Base-by-base conservation (phyloP, 1,140 invertebrate genomes). In the Drosophila suzukii region DNA sequence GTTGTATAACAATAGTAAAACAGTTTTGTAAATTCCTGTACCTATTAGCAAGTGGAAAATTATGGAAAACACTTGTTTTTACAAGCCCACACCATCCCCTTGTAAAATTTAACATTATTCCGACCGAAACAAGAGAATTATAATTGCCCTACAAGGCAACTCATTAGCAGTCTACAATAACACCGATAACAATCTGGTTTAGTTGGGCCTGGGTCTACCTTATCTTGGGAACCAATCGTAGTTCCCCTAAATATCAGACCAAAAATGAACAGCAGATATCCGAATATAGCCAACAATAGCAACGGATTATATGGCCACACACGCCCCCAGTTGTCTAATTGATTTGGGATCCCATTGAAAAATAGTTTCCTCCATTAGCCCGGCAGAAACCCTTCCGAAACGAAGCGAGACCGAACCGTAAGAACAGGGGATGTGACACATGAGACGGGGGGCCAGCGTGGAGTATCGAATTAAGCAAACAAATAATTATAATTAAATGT, bases 401-500 rank as follows among this genome's bases (percentile, higher is more conserved):
- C 27, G 27, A 27, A 27, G 27, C 27, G 27, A 27, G 27, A 27
- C 27, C 20, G 34, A 51, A 17, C 10, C 24, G 24, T n/a, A 55
- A 17, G 30, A 53, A 67, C 61, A 68, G 38, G 66, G 66, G 46
- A 54, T 39, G 54, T 53, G 66, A 70, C 62, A 70, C 66, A 67
- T 73, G 56, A 73, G 68, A 54, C 32, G 34, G 46, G 59, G 59
- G 43, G 49, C 41, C 43, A 55, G 63, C 57, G 41, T 61, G 41
- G 15, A 56, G 73, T 75, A 75, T 75, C 54, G 49, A 75, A 77
- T 85, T 78, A 82, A 55, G 76, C 83, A 86, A 86, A 86, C 83
- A 86, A 83, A 86, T 86, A 86, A 85, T 85, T 81, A 85, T 85
- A 86, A 86, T 86, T 86, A 86, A 83, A 86, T 83, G 75, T 76